Evolutionary conservation across 2,113 vertebrate genomes (phyloP), one percentile per base, ranked within the genome.

Genomic region (Podarcis cretensis): DNA sequence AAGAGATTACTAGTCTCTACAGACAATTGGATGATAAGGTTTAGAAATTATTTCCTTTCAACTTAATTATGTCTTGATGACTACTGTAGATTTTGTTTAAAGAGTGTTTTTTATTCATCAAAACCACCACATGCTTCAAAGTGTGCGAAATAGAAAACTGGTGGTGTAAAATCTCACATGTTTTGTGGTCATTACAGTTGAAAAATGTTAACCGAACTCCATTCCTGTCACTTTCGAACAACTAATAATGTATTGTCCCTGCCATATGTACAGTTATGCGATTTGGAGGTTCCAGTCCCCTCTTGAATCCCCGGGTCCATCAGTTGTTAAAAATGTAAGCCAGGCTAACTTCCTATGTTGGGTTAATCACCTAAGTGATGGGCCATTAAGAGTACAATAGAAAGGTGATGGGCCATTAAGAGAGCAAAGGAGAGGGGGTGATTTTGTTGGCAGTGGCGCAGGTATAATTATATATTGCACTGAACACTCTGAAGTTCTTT

Each of bases 21-120:
- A 97, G 98, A 37, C 98, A 98, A 90, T 96, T 99, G 95, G 98
- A 99, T 32, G 98, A 99, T 82, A 99, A 99, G 98, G 98, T 98
- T 91, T 78, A 94, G 79, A 59, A 9, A 0, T 65, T 37, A 18
- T 78, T 90, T n/a, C 7, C 0, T 30, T 91, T 54, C 14, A 66
- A 81, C 48, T 12, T 12, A 54, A 54, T 77, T 59, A 0, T 68
- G 57, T 81, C 23, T 32, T 30, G 1, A 16, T 18, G n/a, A 80
- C 43, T 9, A n/a, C 35, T 76, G 35, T 9, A 63, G 7, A 40
- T 35, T 59, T 27, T 59, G 3, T 68, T 18, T 25, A 77, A 65
- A 43, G 23, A 65, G 21, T 59, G 35, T 78, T 86, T 14, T n/a
- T 43, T 14, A n/a, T 14, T 40, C 37, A 30, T 16, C n/a, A 48